Evolutionary conservation across 2,797 vertebrate species (phyloP).

Genomic region (Catostomus latipinnis): DNA sequence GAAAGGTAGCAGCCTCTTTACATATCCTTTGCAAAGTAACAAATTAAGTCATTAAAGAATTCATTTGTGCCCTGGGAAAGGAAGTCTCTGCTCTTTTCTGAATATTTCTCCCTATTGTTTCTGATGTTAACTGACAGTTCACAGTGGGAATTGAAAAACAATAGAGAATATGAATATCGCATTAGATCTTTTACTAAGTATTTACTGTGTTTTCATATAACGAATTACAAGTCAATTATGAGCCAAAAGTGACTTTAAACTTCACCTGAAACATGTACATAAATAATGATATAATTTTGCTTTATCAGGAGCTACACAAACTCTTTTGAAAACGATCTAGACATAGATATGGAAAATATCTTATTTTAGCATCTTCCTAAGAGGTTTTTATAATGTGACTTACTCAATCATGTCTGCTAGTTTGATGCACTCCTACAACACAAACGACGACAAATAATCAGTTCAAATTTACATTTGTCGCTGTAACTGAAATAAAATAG

Average conservation of each 20-base stretch:
- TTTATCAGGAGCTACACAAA: neutral
- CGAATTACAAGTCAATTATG: neutral
- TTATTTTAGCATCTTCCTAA: neutral
- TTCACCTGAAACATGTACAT: neutral
- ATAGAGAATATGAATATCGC: neutral
- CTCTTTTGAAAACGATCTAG: too few species aligned
- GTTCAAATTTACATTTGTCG: too few species aligned
- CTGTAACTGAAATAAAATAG: too few species aligned
- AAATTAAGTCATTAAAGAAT: conserved; percentile 18
- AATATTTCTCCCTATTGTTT: neutral
- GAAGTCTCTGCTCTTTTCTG: neutral
- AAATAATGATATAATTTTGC: neutral
- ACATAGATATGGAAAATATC: neutral
- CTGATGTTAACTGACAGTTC: neutral
- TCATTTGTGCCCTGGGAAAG: neutral
- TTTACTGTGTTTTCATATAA: neutral
- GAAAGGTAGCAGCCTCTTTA: neutral
- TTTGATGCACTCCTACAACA: too few species aligned
- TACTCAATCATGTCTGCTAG: neutral
- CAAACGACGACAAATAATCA: too few species aligned
- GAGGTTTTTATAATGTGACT: neutral
- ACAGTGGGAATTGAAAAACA: neutral
- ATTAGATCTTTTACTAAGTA: conserved; percentile 10
- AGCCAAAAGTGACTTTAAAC: neutral
- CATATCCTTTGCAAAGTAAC: neutral